Conservation (phyloP, 2,797 vertebrate species). For the Centroberyx gerrardi region DNA sequence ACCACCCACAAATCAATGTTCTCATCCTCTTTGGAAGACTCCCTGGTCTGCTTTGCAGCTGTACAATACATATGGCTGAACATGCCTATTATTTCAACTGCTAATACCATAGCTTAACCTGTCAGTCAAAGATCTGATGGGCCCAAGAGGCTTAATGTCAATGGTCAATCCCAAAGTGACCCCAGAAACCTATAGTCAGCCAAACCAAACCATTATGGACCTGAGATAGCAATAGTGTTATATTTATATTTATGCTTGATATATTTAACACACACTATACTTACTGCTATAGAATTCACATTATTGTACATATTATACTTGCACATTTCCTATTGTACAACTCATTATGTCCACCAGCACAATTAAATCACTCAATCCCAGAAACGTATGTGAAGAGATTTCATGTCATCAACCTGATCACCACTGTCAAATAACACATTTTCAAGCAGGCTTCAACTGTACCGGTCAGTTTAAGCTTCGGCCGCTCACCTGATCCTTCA, state of each 20-base stretch:
- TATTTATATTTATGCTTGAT: no score
- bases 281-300: background rate
- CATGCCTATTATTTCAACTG: background rate
- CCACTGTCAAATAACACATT: background rate
- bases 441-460: background rate
- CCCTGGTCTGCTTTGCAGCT: background rate
- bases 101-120: background rate
- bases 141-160: background rate
- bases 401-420: background rate
- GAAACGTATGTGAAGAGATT: background rate
- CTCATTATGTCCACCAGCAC: background rate
- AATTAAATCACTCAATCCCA: background rate
- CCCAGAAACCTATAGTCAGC: background rate
- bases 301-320: background rate
- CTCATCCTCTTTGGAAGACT: background rate
- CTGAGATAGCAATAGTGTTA: background rate
- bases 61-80: slow-evolving; percentile 5
- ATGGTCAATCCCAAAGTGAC: background rate
- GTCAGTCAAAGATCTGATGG: background rate
- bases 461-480: slow-evolving; percentile 11
- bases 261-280: no score
- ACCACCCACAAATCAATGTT: background rate
- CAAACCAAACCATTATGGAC: background rate
- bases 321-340: background rate
- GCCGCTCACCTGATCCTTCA: slow-evolving; percentile 21